A percentile compares a stretch with the other conserved stretches of the same genome.
Conservation (phyloP, 2,113 vertebrate genomes). For the Rutilus rutilus region DNA sequence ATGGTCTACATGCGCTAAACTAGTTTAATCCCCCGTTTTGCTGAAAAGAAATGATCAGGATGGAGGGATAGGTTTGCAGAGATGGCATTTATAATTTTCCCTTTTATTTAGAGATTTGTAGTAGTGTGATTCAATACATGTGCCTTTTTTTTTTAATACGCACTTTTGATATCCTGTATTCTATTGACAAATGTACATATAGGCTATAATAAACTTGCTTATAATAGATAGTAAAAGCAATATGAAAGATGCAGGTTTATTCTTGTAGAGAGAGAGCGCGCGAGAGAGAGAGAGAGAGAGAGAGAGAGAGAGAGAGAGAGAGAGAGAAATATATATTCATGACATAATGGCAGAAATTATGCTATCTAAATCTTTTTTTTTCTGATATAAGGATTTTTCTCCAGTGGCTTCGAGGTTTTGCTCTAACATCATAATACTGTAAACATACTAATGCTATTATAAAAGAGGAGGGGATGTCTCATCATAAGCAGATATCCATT, state of each 20-base stretch:
- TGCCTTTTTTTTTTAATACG: background rate
- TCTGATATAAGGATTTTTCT: background rate
- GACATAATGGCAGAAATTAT: background rate
- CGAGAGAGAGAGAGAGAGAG: background rate
- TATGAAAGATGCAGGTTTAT: background rate
- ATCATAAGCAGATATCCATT: background rate
- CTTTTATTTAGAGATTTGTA: background rate
- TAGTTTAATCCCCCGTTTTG: background rate
- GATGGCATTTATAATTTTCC: background rate
- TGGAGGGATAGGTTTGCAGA: background rate
- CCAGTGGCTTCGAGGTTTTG: background rate
- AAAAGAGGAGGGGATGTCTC: background rate
- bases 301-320: background rate
- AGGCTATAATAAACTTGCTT: background rate
- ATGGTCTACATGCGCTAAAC: background rate
- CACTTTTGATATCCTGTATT: background rate
- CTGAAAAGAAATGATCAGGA: background rate
- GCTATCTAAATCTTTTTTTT: background rate
- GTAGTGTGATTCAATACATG: background rate
- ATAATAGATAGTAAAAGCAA: background rate
- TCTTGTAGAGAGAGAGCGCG: background rate
- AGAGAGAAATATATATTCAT: background rate
- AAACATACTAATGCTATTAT: background rate
- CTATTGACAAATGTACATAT: background rate
- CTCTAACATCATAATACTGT: background rate